phyloP scores from a whole-genome alignment of 1,140 invertebrate genomes.

The Pemphigus obesinymphae region DNA sequence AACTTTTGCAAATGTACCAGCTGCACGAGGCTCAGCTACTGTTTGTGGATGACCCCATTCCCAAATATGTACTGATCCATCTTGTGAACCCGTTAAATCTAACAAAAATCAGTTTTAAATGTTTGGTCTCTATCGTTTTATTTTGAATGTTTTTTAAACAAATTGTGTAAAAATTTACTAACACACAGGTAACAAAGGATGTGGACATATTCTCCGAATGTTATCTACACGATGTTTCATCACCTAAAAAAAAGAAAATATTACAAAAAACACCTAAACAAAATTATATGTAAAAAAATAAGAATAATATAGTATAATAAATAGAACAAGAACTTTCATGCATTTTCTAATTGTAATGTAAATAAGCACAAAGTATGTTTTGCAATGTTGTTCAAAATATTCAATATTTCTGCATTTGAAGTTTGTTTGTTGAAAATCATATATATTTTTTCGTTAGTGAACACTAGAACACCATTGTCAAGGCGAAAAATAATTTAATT shows the following conservation, averaged over 20 bases:
- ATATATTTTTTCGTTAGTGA: no score
- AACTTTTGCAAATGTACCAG: slow-evolving; percentile 92
- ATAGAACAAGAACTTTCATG: no score
- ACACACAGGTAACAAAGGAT: slow-evolving; percentile 92
- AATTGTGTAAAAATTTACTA: slow-evolving; percentile 54
- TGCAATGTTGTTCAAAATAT: no score
- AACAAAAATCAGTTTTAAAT: slow-evolving; percentile 44
- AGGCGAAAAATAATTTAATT: no score
- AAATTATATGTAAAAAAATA: neutral
- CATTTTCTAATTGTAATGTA: no score
- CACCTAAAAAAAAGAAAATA: slow-evolving; percentile 57
- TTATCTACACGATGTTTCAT: slow-evolving; percentile 86
- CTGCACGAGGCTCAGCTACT: slow-evolving; percentile 79
- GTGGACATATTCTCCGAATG: slow-evolving; percentile 89
- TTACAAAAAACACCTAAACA: slow-evolving; percentile 33
- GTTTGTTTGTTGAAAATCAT: no score
- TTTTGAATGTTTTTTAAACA: neutral
- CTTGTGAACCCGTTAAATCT: slow-evolving; percentile 94
- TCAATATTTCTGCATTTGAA: no score
- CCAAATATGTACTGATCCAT: slow-evolving; percentile 96
- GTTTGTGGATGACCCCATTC: slow-evolving; percentile 93
- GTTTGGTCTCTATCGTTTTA: neutral
- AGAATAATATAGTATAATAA: no score
- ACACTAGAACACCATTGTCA: no score
- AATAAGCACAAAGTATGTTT: no score